Evolutionary conservation across 2,797 vertebrate genomes (phyloP).

Genomic region (Chanos chanos): DNA sequence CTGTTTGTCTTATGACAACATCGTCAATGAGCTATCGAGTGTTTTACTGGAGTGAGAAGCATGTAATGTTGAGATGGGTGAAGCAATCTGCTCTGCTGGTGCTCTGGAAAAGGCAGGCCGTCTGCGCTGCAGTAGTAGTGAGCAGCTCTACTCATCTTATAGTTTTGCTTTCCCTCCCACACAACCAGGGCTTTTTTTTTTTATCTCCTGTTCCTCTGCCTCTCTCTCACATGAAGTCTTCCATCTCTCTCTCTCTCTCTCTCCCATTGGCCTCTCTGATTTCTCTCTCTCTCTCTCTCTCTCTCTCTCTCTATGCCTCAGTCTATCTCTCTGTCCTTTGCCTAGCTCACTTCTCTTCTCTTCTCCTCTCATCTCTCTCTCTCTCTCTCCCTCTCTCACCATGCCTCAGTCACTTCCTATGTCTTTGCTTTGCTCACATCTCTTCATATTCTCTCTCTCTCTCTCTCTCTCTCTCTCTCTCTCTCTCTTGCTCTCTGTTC

Average conservation of each 20-base stretch:
- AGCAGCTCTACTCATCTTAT: background rate
- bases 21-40: no score
- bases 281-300: constrained; percentile 11
- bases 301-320: background rate
- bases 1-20: background rate
- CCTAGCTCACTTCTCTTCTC: background rate
- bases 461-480: no score
- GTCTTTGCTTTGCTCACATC: background rate
- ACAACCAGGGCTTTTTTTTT: background rate
- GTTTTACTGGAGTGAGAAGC: no score
- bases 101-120: background rate
- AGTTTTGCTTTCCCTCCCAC: no score
- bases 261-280: background rate
- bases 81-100: no score
- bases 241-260: background rate
- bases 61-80: no score
- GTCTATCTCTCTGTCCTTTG: constrained; percentile 1
- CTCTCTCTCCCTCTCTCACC: no score
- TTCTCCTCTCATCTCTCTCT: constrained; percentile 19
- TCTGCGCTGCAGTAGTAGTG: background rate
- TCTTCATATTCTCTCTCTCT: background rate
- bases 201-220: background rate
- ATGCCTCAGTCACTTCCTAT: background rate
- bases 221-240: background rate
- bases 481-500: no score